Evolutionary conservation across 2,113 vertebrate species (phyloP), one percentile per base, ranked within the genome.

Genomic region (Pyxicephalus adspersus): DNA sequence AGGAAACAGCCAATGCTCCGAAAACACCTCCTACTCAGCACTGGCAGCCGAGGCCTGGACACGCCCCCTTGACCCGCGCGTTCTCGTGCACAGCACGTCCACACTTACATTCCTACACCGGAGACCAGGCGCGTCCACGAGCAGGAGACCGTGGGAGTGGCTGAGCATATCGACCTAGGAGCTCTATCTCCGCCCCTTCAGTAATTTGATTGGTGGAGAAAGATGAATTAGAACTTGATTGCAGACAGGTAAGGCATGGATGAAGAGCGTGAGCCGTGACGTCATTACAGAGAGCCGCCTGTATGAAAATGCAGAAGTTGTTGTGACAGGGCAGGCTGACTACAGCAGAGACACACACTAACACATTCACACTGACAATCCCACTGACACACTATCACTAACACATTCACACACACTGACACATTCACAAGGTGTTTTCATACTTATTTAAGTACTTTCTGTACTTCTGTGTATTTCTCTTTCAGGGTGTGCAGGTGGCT

Each of bases 21-120:
- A 6, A 13, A 15, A 63, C 9, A 17, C 68, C 79, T 23, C 68
- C 70, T 29, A 34, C 77, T 22, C 79, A 29, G 28, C 77, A 17
- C 38, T 45, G 38, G 57, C 57, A 31, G 25, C 38, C 7, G 20
- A 51, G 61, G 79, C 68, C 16, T 23, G 4, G 31, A 61, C 61
- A 22, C 63, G 61, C 70, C 70, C 79, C 22, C 66, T 20, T 9
- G 9, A 6, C 8, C 77, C 19, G 77, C 77, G 28, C 77, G 54
- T 26, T 22, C 31, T 22, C 77, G 63, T 29, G 64, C 76, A 22
- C 64, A 25, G 64, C 58, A 77, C 63, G 60, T 54, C 28, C 75
- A 31, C 61, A 16, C 18, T 45, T 20, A 38, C 74, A 65, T 65
- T 57, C 63, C 64, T 34, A 15, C 28, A 57, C 29, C 25, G 23